phyloP scores from a whole-genome alignment of 2,888 invertebrate species.

The Endotricha flammealis region DNA sequence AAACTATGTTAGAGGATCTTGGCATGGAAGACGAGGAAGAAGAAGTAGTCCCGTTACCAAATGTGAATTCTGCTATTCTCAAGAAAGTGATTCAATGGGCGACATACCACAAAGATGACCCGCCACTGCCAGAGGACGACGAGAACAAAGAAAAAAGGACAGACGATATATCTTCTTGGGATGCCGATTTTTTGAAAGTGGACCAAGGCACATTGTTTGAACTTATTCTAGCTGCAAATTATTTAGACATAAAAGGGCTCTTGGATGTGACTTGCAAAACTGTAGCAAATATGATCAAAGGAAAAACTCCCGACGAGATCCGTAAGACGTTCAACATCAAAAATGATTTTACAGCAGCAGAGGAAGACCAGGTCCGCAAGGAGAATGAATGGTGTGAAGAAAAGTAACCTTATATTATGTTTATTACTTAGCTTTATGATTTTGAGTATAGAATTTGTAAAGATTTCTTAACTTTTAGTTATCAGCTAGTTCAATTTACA shows the following conservation, averaged over 20 bases:
- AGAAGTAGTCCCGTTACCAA: conserved; percentile 96
- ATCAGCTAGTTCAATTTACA: conserved; percentile 5
- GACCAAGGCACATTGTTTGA: conserved; percentile 98
- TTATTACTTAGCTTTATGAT: conserved; percentile 1
- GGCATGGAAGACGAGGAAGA: conserved; percentile 96
- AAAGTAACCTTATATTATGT: conserved; percentile 70
- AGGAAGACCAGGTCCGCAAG: conserved; percentile 98
- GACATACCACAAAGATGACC: conserved; percentile 96
- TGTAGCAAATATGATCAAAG: conserved; percentile 98
- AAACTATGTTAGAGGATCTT: conserved; percentile 97
- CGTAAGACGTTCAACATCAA: conserved; percentile 98
- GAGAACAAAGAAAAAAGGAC: conserved; percentile 99
- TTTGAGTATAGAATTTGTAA: conserved; percentile 3
- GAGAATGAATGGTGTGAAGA: conserved; percentile 97
- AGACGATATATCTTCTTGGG: conserved; percentile 99
- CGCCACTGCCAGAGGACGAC: conserved; percentile 96
- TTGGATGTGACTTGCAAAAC: conserved; percentile 99
- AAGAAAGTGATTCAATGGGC: conserved; percentile 97
- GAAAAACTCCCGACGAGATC: conserved; percentile 98
- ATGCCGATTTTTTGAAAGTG: conserved; percentile 98
- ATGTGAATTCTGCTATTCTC: conserved; percentile 97
- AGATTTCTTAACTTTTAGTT: neutral
- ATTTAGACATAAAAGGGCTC: conserved; percentile 96
- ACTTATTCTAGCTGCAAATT: conserved; percentile 97
- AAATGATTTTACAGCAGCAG: conserved; percentile 96